Evolutionary conservation across 2,888 invertebrate species (phyloP), one percentile per base, ranked within the genome.

Genomic region (Hypercompe scribonia): DNA sequence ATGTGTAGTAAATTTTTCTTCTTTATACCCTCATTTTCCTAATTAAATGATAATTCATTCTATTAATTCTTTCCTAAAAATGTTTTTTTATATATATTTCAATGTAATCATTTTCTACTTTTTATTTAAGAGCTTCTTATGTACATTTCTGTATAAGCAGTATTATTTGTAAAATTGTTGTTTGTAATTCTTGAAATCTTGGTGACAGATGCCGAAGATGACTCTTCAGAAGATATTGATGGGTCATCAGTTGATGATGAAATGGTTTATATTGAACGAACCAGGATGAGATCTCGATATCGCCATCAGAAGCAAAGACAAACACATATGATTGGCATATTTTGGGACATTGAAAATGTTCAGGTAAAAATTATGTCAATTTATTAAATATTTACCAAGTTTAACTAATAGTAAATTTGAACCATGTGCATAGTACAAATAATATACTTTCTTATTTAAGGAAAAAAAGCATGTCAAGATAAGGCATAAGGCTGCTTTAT

Each of bases 281-380:
- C 90, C 42, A 88, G 93, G 76, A 91, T 94, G 54, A 89, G 94
- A 85, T 93, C 95, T 58, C 87, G 95, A 34, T 94, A 91, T 74
- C 90, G 95, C 36, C 92, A 94, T 78, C 92, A 94, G 75, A 95
- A 94, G 83, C 89, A 91, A 74, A 88, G 90, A 76, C 84, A 89
- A 39, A 83, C 83, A 68, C 89, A 82, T 87, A 84, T 93, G 2
- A 97, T 98, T 87, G 98, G 98, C 68, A 98, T 98, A 81, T 98
- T 98, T 93, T 99, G 99, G 99, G 99, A 99, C 90, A 98, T 99
- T 87, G 98, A 99, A 95, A 99, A 99, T 91, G 98, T 98, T 91
- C 97, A 97, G 92, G 97, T 97, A 72, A 69, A 33, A 28, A 61
- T 31, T 28, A 58, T 58, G 58, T 28, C 21, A n/a, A 58, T 34